These are phyloP conservation scores for Pantala flavescens DNA, from an alignment of 1,140 invertebrate species.

Conservation along the genomic window DNA sequence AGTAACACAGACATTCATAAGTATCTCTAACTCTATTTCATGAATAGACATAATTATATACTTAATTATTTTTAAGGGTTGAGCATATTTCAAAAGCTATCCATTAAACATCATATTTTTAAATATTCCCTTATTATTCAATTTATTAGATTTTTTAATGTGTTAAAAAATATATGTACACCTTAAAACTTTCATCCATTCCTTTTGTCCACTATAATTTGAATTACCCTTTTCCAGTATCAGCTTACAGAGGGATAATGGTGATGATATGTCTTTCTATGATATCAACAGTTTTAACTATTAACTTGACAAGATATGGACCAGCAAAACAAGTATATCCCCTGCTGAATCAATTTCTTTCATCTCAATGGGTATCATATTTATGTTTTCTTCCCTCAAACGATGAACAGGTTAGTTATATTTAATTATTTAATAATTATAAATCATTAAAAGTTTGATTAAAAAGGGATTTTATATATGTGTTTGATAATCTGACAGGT, in stretches of 20 bases:
- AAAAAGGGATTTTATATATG: background rate
- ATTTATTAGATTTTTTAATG: no score
- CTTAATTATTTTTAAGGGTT: no score
- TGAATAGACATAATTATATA: no score
- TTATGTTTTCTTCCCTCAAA: conserved; percentile 12
- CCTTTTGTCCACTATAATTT: no score
- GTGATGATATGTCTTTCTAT: background rate
- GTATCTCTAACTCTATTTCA: no score
- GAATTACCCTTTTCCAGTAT: no score
- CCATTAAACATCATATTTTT: no score
- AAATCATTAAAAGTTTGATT: background rate
- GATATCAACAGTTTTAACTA: background rate
- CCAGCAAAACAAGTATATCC: background rate
- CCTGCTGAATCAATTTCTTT: background rate
- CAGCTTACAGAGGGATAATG: background rate
- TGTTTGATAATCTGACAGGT: background rate
- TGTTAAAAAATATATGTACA: no score
- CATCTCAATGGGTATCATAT: background rate
- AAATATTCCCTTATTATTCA: no score
- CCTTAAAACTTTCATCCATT: no score
- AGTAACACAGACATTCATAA: no score
- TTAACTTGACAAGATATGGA: background rate
- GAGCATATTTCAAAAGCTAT: no score
- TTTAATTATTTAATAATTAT: background rate
- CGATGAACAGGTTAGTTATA: background rate